phyloP scores from a whole-genome alignment of 1,140 invertebrate genomes.

The Calephelis virginiensis region DNA sequence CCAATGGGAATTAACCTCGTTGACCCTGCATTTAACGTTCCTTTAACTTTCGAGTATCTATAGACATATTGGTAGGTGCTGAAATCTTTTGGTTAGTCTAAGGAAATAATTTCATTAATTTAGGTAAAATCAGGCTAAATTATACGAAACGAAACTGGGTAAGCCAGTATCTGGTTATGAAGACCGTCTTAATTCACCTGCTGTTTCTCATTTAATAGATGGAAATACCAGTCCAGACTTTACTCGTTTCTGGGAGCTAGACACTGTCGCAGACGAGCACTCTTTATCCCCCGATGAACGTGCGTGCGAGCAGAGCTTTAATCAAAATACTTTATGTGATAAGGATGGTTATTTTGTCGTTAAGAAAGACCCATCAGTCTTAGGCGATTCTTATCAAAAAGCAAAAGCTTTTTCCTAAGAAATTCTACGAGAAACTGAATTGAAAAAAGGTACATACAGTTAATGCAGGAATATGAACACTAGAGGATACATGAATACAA shows the following conservation, averaged over 20 bases:
- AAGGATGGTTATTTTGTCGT: constrained; percentile 17
- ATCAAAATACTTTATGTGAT: constrained; percentile 15
- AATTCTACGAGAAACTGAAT: background rate
- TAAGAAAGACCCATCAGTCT: constrained; percentile 19
- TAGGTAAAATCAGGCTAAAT: constrained; percentile 6
- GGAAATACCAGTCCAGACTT: constrained; percentile 5
- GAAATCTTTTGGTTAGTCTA: constrained; percentile 16
- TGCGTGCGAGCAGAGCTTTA: constrained; percentile 21
- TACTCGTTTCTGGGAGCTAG: constrained; percentile 24
- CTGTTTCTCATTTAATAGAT: background rate
- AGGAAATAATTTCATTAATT: background rate
- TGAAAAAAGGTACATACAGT: background rate
- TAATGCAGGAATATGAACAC: background rate
- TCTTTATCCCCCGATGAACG: constrained; percentile 17
- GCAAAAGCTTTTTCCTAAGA: constrained; percentile 26
- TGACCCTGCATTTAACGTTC: constrained; percentile 26
- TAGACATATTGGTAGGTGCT: constrained; percentile 28
- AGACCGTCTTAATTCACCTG: background rate
- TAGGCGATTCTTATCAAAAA: constrained; percentile 27
- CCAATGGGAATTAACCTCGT: constrained; percentile 24
- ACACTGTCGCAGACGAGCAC: constrained; percentile 16
- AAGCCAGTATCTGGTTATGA: background rate
- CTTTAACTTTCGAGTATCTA: constrained; percentile 16
- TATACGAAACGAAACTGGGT: constrained; percentile 3
- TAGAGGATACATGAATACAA: background rate